Base-by-base conservation (phyloP, 2,888 invertebrate species). In the Drosophila melanosoma region DNA sequence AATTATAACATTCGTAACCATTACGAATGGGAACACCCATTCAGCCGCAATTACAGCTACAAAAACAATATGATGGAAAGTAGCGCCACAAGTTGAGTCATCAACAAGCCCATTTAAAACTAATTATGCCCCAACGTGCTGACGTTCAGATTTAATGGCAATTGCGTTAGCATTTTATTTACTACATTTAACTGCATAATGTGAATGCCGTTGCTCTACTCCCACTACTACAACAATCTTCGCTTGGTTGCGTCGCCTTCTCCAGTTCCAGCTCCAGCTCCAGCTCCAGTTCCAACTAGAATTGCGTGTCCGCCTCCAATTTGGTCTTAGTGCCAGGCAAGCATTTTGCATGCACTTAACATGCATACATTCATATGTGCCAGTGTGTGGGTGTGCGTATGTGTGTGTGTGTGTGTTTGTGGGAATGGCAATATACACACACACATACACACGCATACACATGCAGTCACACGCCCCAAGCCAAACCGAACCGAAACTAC, bases 141-240 rank as follows among this genome's bases (percentile, higher is more conserved):
- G 82, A 83, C 81, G 73, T 75, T 60, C 74, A 79, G 77, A 80
- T 85, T 80, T 80, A 76, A 82, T 82, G 73, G 78, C 75, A 78
- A 88, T 85, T 83, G 82, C 85, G 85, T 87, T 84, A 80, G 81
- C 89, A 82, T 86, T 89, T 85, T 87, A 89, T 87, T 89, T 89
- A 82, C 76, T 85, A 87, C 90, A 89, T 89, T 89, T 89, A 86
- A 87, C 89, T 84, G 85, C 87, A 87, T 85, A 82, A 82, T 82
- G 75, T 70, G 69, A 71, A 64, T 70, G 66, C 69, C 53, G 52
- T 7, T 15, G 36, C 38, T 45, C 45, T n/a, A 49, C 29, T 29
- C 29, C 26, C n/a, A 29, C 49, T 7, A 15, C 38, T 56, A 29
- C 48, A 56, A 51, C 10, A 17, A 32, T 48, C 36, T 4, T 48